A percentile compares a stretch with the other conserved stretches of the same genome.
Evolutionary conservation across 2,888 invertebrate genomes (phyloP).

Genomic region (Horisme vitalbata): DNA sequence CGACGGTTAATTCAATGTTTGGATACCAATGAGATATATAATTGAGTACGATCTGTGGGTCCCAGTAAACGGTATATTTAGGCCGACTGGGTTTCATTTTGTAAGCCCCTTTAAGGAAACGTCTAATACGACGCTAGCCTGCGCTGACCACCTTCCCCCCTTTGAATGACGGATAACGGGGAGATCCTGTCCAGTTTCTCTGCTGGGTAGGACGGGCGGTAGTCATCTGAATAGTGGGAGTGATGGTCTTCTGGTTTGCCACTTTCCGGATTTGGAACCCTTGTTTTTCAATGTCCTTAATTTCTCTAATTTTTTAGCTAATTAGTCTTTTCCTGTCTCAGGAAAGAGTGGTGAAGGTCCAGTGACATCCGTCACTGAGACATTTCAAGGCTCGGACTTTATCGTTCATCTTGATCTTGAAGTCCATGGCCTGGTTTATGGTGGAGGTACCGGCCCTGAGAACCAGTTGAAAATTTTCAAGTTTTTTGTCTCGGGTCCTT

Average conservation of each 20-base stretch:
- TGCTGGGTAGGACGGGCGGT: neutral
- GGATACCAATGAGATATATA: neutral
- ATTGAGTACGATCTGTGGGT: neutral
- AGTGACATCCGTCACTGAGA: neutral
- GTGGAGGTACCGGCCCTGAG: slow-evolving; percentile 6
- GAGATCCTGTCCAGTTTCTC: slow-evolving; percentile 11
- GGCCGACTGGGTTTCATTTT: neutral
- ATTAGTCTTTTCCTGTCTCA: slow-evolving; percentile 2
- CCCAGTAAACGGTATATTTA: neutral
- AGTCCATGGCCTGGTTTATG: slow-evolving; percentile 7
- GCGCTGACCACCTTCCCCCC: slow-evolving; percentile 14
- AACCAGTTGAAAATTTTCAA: neutral
- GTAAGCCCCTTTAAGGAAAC: neutral
- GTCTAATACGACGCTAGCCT: neutral
- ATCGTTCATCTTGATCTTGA: neutral
- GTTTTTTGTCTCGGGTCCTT: slow-evolving; percentile 2
- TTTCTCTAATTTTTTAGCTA: slow-evolving; percentile 6
- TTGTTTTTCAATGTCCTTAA: slow-evolving; percentile 11
- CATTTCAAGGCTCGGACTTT: neutral
- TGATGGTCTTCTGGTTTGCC: neutral
- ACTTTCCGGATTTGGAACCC: neutral
- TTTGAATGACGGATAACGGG: slow-evolving; percentile 14
- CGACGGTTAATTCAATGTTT: no score
- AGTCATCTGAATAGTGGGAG: no score
- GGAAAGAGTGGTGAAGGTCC: neutral